Percentiles rank a stretch among this genome's conserved stretches.
These are phyloP conservation scores for Nasua narica DNA, from an alignment of 2,797 vertebrate genomes.

Conservation along the genomic window DNA sequence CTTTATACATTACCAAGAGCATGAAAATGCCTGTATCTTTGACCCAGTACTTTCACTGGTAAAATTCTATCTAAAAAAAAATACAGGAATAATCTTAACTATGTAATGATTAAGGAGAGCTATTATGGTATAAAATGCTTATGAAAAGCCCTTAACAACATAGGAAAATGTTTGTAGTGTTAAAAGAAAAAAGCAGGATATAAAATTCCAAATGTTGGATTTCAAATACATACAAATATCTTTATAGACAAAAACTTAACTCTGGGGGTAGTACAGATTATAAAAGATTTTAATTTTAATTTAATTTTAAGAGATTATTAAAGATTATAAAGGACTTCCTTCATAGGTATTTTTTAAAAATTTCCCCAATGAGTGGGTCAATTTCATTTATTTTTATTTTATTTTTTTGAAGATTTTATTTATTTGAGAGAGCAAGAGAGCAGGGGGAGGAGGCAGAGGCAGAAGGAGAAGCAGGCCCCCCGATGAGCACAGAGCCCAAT, in stretches of 20 bases:
- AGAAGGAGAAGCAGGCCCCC: too few species aligned
- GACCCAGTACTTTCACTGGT: background rate
- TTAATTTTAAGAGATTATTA: too few species aligned
- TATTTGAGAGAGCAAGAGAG: background rate
- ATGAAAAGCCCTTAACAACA: background rate
- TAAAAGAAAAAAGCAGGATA: background rate
- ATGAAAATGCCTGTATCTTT: background rate
- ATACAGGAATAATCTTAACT: background rate
- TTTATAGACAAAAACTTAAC: background rate
- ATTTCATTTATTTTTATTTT: background rate
- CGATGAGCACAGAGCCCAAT: background rate
- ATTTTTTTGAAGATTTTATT: background rate
- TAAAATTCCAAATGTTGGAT: background rate
- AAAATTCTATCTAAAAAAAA: background rate
- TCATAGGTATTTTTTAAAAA: background rate
- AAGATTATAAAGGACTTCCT: background rate
- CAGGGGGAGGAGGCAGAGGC: background rate
- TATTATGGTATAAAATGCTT: background rate
- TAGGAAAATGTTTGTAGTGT: background rate
- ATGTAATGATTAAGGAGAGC: background rate
- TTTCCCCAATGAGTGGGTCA: background rate
- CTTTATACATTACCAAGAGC: background rate
- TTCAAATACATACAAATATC: background rate
- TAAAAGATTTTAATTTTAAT: background rate
- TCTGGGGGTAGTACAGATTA: background rate